Evolutionary conservation across 2,113 vertebrate genomes (phyloP).

Genomic region (Hippopotamus amphibius): DNA sequence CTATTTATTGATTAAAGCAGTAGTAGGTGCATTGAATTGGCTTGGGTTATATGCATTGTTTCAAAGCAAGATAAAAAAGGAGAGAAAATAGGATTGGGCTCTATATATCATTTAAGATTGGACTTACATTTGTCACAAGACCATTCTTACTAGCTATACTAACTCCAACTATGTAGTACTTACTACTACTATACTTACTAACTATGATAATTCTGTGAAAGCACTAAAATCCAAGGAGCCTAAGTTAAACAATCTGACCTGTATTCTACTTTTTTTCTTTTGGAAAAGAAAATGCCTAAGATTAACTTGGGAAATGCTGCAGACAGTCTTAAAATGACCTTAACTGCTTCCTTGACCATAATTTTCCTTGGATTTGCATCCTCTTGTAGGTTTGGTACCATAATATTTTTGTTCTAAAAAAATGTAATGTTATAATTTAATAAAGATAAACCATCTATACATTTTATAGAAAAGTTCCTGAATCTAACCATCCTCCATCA

Average conservation of each 20-base stretch:
- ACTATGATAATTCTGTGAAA: neutral
- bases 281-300: neutral
- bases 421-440: neutral
- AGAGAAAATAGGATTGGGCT: neutral
- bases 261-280: neutral
- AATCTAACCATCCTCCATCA: neutral
- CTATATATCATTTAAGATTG: neutral
- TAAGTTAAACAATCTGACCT: neutral
- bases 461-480: neutral
- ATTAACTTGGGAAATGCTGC: neutral
- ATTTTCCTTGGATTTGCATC: neutral
- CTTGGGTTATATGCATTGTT: neutral
- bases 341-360: neutral
- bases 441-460: neutral
- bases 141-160: neutral
- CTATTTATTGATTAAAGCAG: neutral
- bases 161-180: neutral
- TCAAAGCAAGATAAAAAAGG: constrained; percentile 8
- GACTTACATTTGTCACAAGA: neutral
- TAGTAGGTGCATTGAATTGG: neutral
- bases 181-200: neutral
- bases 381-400: neutral
- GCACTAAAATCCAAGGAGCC: neutral
- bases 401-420: constrained; percentile 42
- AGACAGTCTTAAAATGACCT: neutral